Base-by-base conservation (phyloP, 2,888 invertebrate species). In the Baronia brevicornis region DNA sequence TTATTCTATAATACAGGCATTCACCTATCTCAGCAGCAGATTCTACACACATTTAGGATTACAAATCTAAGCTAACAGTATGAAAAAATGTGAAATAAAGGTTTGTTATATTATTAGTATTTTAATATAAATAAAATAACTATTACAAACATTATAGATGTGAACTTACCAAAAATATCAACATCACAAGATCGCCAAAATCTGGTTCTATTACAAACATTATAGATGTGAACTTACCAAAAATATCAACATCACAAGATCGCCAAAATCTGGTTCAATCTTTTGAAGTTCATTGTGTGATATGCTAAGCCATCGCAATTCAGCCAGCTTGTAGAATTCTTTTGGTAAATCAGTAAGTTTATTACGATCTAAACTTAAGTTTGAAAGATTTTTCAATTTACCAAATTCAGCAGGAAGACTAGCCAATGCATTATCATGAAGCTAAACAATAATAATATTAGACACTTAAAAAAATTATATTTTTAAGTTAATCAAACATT, bases 381-480 rank as follows among this genome's bases (percentile, higher is more conserved):
- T 90, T 40, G 87, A 84, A 41, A 93, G 71, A 59, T 88, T 89
- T 36, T 80, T 87, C 50, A 96, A 78, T 39, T 85, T 85, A 22
- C 91, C 91, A 53, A 96, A 86, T 71, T 92, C 90, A 17, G 86
- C 60, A 4, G 96, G 95, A 41, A 96, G 66, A 28, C 72, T 75
- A 44, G 85, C 85, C 54, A 97, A 68, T 25, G 89, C 88, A 84
- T 97, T 96, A 68, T 95, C 93, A 73, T 95, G 94, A 27, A 95
- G 82, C 95, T 96, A 65, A 23, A 69, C n/a, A n/a, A n/a, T n/a
- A n/a, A 61, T 29, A 8, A 31, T 36, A 49, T 27, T 26, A 25
- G 24, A 14, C 6, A 17, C 2, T 33, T 12, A 7, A 26, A 6
- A 13, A 38, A 20, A 11, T 4, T 21, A 21, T 14, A 10, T n/a